phyloP scores from a whole-genome alignment of 2,113 vertebrate species.

The Crotalus tigris region DNA sequence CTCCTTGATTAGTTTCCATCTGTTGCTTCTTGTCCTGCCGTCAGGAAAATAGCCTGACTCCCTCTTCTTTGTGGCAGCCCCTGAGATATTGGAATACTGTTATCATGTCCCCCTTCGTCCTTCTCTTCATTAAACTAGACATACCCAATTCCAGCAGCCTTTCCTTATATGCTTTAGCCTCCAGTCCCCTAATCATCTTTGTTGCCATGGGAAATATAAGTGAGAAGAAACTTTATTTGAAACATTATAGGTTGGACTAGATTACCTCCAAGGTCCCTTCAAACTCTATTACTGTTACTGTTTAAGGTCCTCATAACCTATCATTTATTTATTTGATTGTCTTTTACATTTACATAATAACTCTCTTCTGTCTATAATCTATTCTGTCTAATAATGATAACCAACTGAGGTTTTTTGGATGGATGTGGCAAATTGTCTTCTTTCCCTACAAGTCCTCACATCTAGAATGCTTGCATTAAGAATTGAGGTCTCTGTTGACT shows the following conservation, averaged over 20 bases:
- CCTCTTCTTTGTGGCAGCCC: too few relatives aligned
- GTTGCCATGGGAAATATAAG: too few relatives aligned
- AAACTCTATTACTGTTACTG: background rate
- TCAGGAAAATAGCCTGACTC: too few relatives aligned
- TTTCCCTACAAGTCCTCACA: background rate
- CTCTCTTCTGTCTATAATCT: background rate
- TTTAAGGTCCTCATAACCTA: background rate
- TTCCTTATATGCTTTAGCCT: too few relatives aligned
- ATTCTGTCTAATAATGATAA: background rate
- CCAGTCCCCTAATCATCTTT: too few relatives aligned
- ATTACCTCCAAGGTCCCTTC: background rate
- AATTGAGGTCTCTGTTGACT: background rate
- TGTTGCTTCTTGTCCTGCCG: too few relatives aligned
- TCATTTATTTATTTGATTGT: background rate
- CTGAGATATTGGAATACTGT: too few relatives aligned
- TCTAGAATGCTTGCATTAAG: background rate
- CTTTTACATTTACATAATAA: background rate
- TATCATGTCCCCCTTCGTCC: too few relatives aligned
- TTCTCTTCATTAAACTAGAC: too few relatives aligned
- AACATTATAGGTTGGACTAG: background rate
- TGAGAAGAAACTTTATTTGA: too few relatives aligned
- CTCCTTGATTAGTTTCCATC: too few relatives aligned
- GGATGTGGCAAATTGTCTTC: background rate
- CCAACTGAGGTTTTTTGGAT: background rate
- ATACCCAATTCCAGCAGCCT: too few relatives aligned